Base-by-base conservation (phyloP, 2,113 vertebrate species). In the Zingel zingel region DNA sequence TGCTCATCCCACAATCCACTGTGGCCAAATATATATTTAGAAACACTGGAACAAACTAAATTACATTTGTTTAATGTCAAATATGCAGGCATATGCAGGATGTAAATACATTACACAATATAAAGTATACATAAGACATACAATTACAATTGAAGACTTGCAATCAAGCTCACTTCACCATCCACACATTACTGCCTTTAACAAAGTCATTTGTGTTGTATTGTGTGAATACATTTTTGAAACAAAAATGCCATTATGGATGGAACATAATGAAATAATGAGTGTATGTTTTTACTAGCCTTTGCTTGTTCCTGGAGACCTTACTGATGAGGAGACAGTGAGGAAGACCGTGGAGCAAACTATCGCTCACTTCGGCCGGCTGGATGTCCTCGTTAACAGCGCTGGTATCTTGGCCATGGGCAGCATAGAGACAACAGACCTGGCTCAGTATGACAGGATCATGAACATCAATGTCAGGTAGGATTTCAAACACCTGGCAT, bases 381-480 rank as follows among this genome's bases (percentile, higher is more conserved):
- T 96, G 74, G 95, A 96, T 9, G 91, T 96, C 59, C 89, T 96
- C 61, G 72, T 96, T 4, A 96, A 96, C 89, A 96, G 93, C 25
- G 96, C 96, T 9, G 96, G 96, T 3, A 94, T 96, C 77, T 85
- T 96, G 54, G 88, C 92, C 30, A 94, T 96, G 94, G 96, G 96
- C 73, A 90, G 87, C 67, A 95, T 96, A 48, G 95, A 96, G 91
- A 96, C 93, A 1, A 80, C 94, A 0, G 89, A 94, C 73, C 76
- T 96, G 71, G 87, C 89, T 36, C 95, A 96, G 87, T 96, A 94
- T 56, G 96, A 97, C 90, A 94, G 83, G 27, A 84, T 96, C 85
- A 97, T 97, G 96, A 93, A 95, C 39, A 71, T 95, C 76, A 97
- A 97, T 11, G 94, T 95, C 74, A 95, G 96, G 96, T 96, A 84